Evolutionary conservation across 2,797 vertebrate genomes (phyloP), one percentile per base, ranked within the genome.

Genomic region (Chaetophractus vellerosus): DNA sequence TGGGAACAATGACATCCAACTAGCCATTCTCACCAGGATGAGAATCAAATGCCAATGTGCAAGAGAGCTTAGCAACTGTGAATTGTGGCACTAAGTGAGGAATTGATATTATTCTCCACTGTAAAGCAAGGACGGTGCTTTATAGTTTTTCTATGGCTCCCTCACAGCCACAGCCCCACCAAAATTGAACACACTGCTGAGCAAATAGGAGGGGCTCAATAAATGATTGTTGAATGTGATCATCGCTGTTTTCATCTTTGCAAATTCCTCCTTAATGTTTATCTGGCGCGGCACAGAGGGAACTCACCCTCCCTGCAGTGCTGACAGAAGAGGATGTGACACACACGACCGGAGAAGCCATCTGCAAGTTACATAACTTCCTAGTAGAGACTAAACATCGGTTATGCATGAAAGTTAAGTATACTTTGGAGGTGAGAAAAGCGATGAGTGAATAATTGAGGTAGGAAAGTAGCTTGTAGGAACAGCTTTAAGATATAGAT

Each of bases 371-470:
- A 78, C 0, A 11, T 64, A 79, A 84, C 33, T 61, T 64, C 5
- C 52, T 38, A 45, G 38, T 10, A 50, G 57, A 88, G 64, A 68
- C 76, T 55, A 79, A 55, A 68, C n/a, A 59, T 23, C n/a, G 66
- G 59, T 75, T 45, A 82, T 7, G 52, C 24, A 23, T 15, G 72
- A 59, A 45, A 52, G 64, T 80, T 88, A 80, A 55, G 14, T 50
- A n/a, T 15, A 69, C 61, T 82, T 59, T 90, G 45, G 85, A 93
- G 23, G 45, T 63, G 38, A 75, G 69, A 48, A 89, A 91, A 45
- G 68, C 0, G 8, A 28, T 59, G 87, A 96, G 50, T 72, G 75
- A 89, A 66, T 88, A 84, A 83, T 1, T 14, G 79, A 88, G n/a
- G 50, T 8, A 31, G 19, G 94, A 76, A 88, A 88, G 69, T 66